phyloP scores from a whole-genome alignment of 2,113 vertebrate species.

The Pituophis catenifer region DNA sequence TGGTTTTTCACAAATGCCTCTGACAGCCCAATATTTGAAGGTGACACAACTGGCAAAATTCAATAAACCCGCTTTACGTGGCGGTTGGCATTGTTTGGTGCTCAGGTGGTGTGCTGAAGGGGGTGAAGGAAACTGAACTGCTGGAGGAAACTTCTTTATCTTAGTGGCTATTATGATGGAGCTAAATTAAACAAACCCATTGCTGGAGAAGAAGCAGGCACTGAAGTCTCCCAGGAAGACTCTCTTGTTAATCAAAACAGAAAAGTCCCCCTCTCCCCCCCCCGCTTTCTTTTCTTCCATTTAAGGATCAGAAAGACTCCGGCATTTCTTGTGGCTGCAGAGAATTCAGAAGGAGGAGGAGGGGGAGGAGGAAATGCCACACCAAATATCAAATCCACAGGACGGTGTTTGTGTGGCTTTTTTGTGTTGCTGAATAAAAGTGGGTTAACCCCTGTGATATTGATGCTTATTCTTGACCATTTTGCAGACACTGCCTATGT shows the following conservation, averaged over 20 bases:
- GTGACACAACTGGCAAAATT: constrained; percentile 25
- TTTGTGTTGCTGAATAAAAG: not conserved
- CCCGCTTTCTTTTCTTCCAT: not conserved
- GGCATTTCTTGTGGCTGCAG: not conserved
- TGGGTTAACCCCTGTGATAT: constrained; percentile 10
- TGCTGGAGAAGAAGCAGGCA: constrained; percentile 6
- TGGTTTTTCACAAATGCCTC: not conserved
- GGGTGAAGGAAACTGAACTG: constrained; percentile 4
- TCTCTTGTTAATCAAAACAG: constrained; percentile 42
- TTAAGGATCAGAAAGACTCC: constrained; percentile 7
- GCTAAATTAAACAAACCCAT: constrained; percentile 7
- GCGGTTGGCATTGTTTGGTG: not conserved
- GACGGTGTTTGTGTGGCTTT: not conserved
- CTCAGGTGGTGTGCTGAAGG: constrained; percentile 5
- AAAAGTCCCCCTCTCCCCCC: not conserved
- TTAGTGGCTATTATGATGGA: not conserved
- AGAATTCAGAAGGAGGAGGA: not conserved
- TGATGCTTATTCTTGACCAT: not conserved
- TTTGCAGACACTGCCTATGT: not conserved
- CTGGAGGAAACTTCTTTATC: constrained; percentile 9
- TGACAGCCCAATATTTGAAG: constrained; percentile 26
- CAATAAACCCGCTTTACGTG: constrained; percentile 1
- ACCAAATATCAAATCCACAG: not conserved
- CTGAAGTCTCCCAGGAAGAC: constrained; percentile 7
- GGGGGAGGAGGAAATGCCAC: not conserved